These are phyloP conservation scores for Biston stratarius DNA, from an alignment of 2,888 invertebrate species.

Conservation along the genomic window DNA sequence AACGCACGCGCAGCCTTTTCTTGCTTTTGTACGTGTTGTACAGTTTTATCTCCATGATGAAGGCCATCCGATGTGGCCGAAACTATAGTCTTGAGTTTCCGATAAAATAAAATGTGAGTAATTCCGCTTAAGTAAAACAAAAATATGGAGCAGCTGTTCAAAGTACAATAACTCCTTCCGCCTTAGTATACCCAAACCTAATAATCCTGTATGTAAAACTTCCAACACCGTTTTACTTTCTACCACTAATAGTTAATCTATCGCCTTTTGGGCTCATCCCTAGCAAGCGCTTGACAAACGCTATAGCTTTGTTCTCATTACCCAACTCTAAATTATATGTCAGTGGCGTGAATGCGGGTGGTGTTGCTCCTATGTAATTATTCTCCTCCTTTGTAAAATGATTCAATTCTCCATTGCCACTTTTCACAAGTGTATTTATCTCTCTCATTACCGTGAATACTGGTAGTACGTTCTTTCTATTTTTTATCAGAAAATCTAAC, in stretches of 20 bases:
- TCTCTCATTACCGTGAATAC: constrained; percentile 70
- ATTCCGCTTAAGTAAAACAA: too few species aligned
- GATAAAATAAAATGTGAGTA: too few species aligned
- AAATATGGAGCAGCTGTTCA: too few species aligned
- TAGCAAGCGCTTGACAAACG: constrained; percentile 65
- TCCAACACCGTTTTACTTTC: constrained; percentile 43
- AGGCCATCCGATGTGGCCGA: too few species aligned
- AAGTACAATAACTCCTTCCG: too few species aligned
- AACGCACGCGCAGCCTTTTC: too few species aligned
- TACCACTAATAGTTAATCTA: constrained; percentile 59
- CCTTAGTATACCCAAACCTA: too few species aligned
- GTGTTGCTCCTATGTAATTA: constrained; percentile 64
- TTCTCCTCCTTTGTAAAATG: constrained; percentile 67
- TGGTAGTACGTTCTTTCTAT: constrained; percentile 63
- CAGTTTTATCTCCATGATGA: too few species aligned
- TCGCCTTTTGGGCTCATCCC: constrained; percentile 63
- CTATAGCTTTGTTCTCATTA: constrained; percentile 54
- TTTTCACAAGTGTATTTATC: constrained; percentile 70
- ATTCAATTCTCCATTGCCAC: constrained; percentile 65
- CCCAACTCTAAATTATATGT: constrained; percentile 66
- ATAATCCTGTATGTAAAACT: neutral
- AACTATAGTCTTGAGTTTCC: too few species aligned
- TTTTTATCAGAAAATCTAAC: constrained; percentile 63
- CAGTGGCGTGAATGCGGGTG: constrained; percentile 51
- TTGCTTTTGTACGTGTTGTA: too few species aligned